Evolutionary conservation across 2,797 vertebrate genomes (phyloP), one percentile per base, ranked within the genome.

Genomic region (Galagoides demidoff): DNA sequence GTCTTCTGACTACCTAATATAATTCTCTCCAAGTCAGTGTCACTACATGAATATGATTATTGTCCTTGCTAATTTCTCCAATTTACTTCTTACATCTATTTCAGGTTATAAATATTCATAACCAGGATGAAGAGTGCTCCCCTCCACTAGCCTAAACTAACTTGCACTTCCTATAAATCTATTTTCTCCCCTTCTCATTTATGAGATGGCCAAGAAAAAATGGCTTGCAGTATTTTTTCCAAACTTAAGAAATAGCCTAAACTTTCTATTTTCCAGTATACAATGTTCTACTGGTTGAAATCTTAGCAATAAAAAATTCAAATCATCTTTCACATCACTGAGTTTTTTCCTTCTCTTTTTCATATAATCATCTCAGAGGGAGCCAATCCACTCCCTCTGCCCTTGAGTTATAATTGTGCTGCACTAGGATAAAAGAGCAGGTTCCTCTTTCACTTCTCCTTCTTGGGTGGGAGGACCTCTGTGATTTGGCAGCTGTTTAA

Each of bases 81-180:
- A 97, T 96, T 93, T 95, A 61, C 82, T 97, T 96, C 74, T 95
- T 91, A 77, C 88, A 95, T 89, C 71, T 95, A 85, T 90, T 88
- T 93, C 93, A 95, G 43, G 39, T 85, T 92, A 96, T 95, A 98
- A 93, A 96, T 97, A 96, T 97, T 97, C 95, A 97, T 85, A 94
- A 84, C 39, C n/a, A 31, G 91, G 95, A 84, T 84, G n/a, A 66
- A 66, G 17, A 66, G 64, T 66, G 64, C n/a, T n/a, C n/a, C 95
- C 66, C 57, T 92, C 37, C 49, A 86, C 61, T 77, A 77, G 22
- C 93, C 59, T 90, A 87, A 96, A 97, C 61, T 95, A 77, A 96
- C 96, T 87, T 96, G 63, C 68, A 94, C 76, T 96, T 96, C 68
- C 74, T 93, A 25, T 66, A 96, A 81, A 92, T 90, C 70, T 93